Evolutionary conservation across 2,797 vertebrate species (phyloP).

Genomic region (Dendrocincla tyrannina): DNA sequence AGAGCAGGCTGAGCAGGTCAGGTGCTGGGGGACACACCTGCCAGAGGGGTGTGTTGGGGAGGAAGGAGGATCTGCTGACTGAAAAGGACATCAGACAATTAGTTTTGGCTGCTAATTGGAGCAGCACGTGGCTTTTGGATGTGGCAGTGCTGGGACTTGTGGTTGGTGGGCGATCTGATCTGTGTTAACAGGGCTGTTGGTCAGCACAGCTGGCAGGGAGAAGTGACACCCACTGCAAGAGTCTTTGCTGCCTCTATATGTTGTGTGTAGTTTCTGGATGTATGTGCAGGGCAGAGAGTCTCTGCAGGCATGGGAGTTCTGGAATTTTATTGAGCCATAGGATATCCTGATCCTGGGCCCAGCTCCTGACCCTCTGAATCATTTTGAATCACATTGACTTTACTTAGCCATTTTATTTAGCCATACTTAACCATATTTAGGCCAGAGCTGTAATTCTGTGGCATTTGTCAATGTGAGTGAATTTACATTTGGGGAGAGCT

Average conservation of each 20-base stretch:
- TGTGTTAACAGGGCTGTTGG: neutral
- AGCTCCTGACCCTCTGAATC: neutral
- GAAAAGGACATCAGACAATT: slow-evolving; percentile 51
- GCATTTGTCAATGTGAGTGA: neutral
- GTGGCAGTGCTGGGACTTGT: neutral
- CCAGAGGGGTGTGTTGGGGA: neutral
- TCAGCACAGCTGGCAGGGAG: neutral
- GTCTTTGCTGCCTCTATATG: slow-evolving; percentile 17
- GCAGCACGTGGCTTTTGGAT: slow-evolving; percentile 22
- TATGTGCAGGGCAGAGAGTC: neutral
- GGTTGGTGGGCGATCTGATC: slow-evolving; percentile 37
- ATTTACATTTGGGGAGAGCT: neutral
- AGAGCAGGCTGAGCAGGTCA: slow-evolving; percentile 27
- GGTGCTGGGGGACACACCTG: neutral
- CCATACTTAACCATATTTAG: neutral
- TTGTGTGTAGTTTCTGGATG: neutral
- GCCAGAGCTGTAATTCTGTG: neutral
- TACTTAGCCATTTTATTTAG: neutral
- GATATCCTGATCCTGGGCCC: neutral
- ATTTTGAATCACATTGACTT: neutral
- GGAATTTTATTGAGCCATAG: neutral
- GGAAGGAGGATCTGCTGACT: slow-evolving; percentile 6
- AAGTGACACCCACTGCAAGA: neutral
- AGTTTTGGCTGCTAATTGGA: slow-evolving; percentile 27
- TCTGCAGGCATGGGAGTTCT: neutral